Evolutionary conservation across 2,113 vertebrate genomes (phyloP).

Genomic region (Alligator sinensis): DNA sequence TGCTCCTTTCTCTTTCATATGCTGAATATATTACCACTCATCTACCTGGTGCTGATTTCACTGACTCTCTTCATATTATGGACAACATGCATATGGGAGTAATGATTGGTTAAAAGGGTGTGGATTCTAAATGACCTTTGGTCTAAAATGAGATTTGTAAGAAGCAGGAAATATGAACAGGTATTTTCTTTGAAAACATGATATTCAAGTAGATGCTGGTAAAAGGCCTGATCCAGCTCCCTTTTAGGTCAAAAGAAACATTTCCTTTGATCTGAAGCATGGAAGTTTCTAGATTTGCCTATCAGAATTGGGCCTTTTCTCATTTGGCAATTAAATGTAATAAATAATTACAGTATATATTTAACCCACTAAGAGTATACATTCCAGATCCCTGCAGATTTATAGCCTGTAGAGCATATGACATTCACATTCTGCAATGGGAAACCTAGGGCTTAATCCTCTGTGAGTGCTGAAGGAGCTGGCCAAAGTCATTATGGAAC

Average conservation of each 20-base stretch:
- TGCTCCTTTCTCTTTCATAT: background rate
- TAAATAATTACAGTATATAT: too few species aligned
- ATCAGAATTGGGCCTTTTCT: too few species aligned
- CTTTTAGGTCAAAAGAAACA: background rate
- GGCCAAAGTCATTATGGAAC: accelerated
- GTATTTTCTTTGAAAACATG: background rate
- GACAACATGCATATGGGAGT: background rate
- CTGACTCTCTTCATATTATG: background rate
- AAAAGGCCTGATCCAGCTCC: background rate
- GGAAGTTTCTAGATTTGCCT: background rate
- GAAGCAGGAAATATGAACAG: background rate
- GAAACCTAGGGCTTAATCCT: too few species aligned
- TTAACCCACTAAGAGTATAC: too few species aligned
- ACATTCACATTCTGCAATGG: too few species aligned
- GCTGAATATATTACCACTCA: background rate
- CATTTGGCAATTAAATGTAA: too few species aligned
- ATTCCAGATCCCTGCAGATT: background rate
- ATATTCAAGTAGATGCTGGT: background rate
- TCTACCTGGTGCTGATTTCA: background rate
- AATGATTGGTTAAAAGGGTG: background rate
- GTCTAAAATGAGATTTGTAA: background rate
- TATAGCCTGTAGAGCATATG: background rate
- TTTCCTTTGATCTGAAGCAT: background rate
- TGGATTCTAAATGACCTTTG: background rate
- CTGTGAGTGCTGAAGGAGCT: background rate